Percentiles rank a stretch among this genome's conserved stretches.
These are phyloP conservation scores for Miltochrista miniata DNA, from an alignment of 2,888 invertebrate species.

Conservation along the genomic window DNA sequence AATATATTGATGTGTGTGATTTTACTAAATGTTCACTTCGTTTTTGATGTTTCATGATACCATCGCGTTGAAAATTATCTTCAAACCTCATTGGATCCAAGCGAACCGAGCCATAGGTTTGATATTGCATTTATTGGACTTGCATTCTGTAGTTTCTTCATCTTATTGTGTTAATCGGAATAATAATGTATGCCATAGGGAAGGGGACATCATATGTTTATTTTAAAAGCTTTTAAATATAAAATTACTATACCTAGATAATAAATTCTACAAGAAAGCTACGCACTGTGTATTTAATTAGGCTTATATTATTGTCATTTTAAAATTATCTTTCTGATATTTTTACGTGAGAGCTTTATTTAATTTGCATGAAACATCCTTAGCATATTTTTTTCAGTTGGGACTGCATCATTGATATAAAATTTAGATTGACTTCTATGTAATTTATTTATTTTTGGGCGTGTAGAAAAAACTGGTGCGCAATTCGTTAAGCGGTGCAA, in stretches of 20 bases:
- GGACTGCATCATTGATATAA: background rate
- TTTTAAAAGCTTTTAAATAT: conserved; percentile 25
- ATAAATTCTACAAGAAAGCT: conserved; percentile 2
- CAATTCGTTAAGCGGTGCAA: too few relatives aligned
- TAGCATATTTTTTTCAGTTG: background rate
- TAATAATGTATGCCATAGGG: conserved; percentile 40
- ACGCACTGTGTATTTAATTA: conserved; percentile 2
- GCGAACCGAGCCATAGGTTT: conserved; percentile 82
- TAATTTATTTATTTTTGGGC: too few relatives aligned
- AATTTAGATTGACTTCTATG: too few relatives aligned
- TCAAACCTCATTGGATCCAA: conserved; percentile 67
- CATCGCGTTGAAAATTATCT: conserved; percentile 70
- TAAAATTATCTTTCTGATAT: background rate
- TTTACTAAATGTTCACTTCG: conserved; percentile 59
- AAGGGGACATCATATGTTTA: conserved; percentile 19
- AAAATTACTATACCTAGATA: conserved; percentile 1
- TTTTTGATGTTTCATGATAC: conserved; percentile 80
- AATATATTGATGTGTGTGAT: conserved; percentile 19
- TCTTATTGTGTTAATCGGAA: conserved; percentile 45
- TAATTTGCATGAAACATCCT: background rate
- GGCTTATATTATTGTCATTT: conserved; percentile 12
- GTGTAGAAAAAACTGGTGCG: too few relatives aligned
- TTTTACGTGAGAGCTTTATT: background rate
- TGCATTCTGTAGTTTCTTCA: conserved; percentile 70
- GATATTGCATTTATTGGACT: conserved; percentile 75